A percentile compares a stretch with the other conserved stretches of the same genome.
Conservation (phyloP, 2,113 vertebrate genomes). For the Pyxicephalus adspersus region DNA sequence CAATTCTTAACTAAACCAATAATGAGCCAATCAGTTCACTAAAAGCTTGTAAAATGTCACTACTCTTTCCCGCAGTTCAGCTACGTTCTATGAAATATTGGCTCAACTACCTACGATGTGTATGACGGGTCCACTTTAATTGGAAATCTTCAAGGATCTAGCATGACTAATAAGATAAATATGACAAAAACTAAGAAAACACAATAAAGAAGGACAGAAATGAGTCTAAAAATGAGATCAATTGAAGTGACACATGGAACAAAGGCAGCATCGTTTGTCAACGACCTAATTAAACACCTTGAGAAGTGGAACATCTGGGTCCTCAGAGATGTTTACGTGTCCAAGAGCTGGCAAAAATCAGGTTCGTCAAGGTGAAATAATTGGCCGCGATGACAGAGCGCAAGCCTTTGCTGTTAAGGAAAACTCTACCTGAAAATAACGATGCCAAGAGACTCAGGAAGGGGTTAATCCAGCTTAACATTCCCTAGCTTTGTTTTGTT, state of each 20-base stretch:
- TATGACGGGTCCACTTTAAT: background rate
- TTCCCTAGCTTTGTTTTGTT: background rate
- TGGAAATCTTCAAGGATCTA: background rate
- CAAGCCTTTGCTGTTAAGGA: background rate
- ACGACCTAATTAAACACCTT: conserved; percentile 14
- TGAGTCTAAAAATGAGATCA: conserved; percentile 12
- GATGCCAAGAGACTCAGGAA: background rate
- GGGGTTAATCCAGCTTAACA: conserved; percentile 9
- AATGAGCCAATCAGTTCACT: too few relatives aligned
- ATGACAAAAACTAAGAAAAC: background rate
- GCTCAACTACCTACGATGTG: too few relatives aligned
- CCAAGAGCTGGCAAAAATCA: background rate
- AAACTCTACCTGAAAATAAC: background rate
- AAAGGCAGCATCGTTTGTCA: conserved; percentile 1
- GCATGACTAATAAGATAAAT: background rate
- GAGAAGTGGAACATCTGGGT: conserved; percentile 10
- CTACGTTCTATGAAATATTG: too few relatives aligned
- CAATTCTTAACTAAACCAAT: too few relatives aligned
- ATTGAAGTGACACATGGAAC: conserved; percentile 15
- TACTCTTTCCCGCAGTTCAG: too few relatives aligned
- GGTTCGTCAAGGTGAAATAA: conserved; percentile 19
- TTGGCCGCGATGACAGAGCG: background rate
- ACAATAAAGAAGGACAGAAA: conserved; percentile 20
- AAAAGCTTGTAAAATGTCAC: too few relatives aligned
- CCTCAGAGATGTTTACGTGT: background rate